Conservation (phyloP, 2,888 invertebrate species). For the Idaea biselata region DNA sequence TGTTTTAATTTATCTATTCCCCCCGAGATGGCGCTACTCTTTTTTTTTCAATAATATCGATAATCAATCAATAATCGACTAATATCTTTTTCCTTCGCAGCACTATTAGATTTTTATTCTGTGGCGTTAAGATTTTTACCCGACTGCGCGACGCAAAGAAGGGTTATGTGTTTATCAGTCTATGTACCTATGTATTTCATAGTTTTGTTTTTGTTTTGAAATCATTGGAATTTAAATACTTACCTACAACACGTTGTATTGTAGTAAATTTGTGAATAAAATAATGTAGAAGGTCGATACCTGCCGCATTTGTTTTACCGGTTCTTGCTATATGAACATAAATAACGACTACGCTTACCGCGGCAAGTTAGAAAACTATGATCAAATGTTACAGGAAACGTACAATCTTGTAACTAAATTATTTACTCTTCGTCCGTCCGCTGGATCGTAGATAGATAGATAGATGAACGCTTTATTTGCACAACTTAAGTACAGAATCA, state of each 20-base stretch:
- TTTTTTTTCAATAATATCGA: too few species aligned
- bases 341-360: conserved; percentile 27
- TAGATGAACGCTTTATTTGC: too few species aligned
- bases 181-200: too few species aligned
- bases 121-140: neutral
- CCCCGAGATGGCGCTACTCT: too few species aligned
- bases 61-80: too few species aligned
- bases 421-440: too few species aligned
- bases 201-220: neutral
- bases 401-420: conserved; percentile 36
- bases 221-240: neutral
- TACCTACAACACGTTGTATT: neutral
- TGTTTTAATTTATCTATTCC: too few species aligned
- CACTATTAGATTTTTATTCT: neutral
- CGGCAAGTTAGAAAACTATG: conserved; percentile 30
- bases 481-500: too few species aligned
- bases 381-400: conserved; percentile 32
- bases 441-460: too few species aligned
- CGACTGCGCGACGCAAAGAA: too few species aligned
- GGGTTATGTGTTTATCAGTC: too few species aligned
- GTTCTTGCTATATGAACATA: conserved; percentile 33
- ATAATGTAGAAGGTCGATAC: conserved; percentile 17
- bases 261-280: conserved; percentile 10
- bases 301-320: conserved; percentile 36
- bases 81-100: neutral